Evolutionary conservation across 2,797 vertebrate genomes (phyloP), one percentile per base, ranked within the genome.

Genomic region (Gastrophryne carolinensis): DNA sequence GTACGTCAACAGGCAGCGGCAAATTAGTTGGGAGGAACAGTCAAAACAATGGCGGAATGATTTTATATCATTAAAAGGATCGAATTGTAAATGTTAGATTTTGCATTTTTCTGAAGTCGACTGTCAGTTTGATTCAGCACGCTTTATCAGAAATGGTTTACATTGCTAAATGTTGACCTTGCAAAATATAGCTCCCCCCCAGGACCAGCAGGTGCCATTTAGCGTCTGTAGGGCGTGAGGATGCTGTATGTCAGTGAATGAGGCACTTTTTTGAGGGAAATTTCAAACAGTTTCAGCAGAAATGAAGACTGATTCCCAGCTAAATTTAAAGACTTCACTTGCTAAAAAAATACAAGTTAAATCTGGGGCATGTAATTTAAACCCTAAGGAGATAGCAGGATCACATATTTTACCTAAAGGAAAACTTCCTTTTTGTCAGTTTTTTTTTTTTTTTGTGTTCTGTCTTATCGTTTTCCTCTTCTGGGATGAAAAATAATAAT

Each of bases 201-300:
- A 75, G 64, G 73, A 68, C 41, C 23, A 26, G 47, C 15, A 39
- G 54, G 68, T n/a, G 49, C 53, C 44, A 62, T 69, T 75, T 61
- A 44, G 30, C 62, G 68, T 68, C 64, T 30, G 53, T 67, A 75
- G 73, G 61, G 64, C 32, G 44, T n/a, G n/a, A n/a, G n/a, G n/a
- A n/a, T 75, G 30, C 73, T 34, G 62, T 75, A 75, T 75, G 61
- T 75, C 73, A 75, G 35, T 32, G 44, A 64, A 68, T 68, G 56
- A 21, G 61, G 63, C 44, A 67, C 15, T 58, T n/a, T n/a, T n/a
- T n/a, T n/a, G n/a, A n/a, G n/a, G n/a, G n/a, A n/a, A n/a, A n/a
- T n/a, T n/a, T n/a, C n/a, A n/a, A n/a, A n/a, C n/a, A n/a, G n/a
- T n/a, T n/a, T n/a, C n/a, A n/a, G n/a, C n/a, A n/a, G n/a, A n/a